Evolutionary conservation across 2,113 vertebrate species (phyloP).

Genomic region (Pangasianodon hypophthalmus): DNA sequence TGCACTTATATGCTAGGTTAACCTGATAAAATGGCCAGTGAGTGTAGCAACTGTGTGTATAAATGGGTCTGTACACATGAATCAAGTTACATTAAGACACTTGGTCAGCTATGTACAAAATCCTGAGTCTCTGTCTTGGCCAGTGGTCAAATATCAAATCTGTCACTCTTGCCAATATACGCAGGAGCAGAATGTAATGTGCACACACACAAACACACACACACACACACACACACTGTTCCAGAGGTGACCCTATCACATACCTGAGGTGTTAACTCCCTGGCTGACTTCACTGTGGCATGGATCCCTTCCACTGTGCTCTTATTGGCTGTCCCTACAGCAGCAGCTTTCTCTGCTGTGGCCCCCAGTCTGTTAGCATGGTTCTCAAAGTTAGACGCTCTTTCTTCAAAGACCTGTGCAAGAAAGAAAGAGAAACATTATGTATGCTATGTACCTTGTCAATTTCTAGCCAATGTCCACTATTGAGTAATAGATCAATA

Average conservation of each 20-base stretch:
- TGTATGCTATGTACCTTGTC: neutral
- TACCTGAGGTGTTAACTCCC: slow-evolving; percentile 97
- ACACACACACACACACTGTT: slow-evolving; percentile 8
- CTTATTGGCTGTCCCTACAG: slow-evolving; percentile 94
- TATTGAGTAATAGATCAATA: neutral
- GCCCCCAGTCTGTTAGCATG: slow-evolving; percentile 89
- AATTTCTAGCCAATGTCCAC: neutral
- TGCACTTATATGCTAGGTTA: neutral
- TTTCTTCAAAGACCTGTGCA: slow-evolving; percentile 90
- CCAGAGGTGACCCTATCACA: neutral
- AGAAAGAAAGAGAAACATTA: neutral
- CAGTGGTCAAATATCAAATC: neutral
- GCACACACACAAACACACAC: neutral
- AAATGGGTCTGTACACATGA: slow-evolving; percentile 3
- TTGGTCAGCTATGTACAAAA: neutral
- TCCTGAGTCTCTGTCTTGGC: neutral
- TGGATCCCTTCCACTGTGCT: slow-evolving; percentile 94
- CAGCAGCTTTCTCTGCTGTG: slow-evolving; percentile 95
- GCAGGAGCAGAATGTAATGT: neutral
- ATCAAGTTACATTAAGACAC: neutral
- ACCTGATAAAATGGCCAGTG: slow-evolving; percentile 13
- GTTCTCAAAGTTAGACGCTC: slow-evolving; percentile 92
- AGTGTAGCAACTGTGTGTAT: slow-evolving; percentile 27
- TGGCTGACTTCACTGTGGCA: slow-evolving; percentile 89
- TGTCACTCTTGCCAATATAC: neutral